A percentile compares a stretch with the other conserved stretches of the same genome.
phyloP scores from a whole-genome alignment of 2,888 invertebrate genomes.

The Caenorhabditis sp. region DNA sequence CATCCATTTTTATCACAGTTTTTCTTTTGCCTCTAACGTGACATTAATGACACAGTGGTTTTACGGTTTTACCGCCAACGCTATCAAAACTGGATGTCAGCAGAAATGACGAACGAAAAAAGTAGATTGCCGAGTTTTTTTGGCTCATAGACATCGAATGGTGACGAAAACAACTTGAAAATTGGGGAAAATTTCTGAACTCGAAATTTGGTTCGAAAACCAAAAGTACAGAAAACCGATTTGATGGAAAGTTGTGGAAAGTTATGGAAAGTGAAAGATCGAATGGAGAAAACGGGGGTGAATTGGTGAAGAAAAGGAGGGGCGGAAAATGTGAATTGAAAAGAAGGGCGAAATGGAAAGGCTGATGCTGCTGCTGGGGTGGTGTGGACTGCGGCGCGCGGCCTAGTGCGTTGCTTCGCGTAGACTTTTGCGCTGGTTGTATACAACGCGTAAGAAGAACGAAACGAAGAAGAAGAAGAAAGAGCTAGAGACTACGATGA shows the following conservation, averaged over 20 bases:
- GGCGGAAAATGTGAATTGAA: slow-evolving; percentile 13
- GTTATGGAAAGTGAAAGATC: not conserved
- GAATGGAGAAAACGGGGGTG: slow-evolving; percentile 19
- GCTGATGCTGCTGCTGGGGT: slow-evolving; percentile 20
- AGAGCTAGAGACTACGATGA: slow-evolving; percentile 12
- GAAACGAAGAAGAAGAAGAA: slow-evolving; percentile 22
- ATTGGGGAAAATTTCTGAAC: too few relatives aligned
- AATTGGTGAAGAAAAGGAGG: slow-evolving; percentile 3
- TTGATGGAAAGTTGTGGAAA: slow-evolving; percentile 58
- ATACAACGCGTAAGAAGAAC: slow-evolving; percentile 37
- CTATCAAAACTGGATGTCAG: too few relatives aligned
- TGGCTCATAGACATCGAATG: too few relatives aligned
- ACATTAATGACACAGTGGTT: too few relatives aligned
- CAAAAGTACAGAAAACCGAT: slow-evolving; percentile 65
- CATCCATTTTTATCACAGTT: too few relatives aligned
- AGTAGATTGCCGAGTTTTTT: not conserved
- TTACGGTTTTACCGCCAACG: too few relatives aligned
- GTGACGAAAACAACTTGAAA: too few relatives aligned
- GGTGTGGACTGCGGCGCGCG: slow-evolving; percentile 33
- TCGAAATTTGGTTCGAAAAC: not conserved
- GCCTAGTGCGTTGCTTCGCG: slow-evolving; percentile 43
- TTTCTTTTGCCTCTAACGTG: too few relatives aligned
- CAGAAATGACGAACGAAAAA: too few relatives aligned
- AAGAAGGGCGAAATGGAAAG: slow-evolving; percentile 41
- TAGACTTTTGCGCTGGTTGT: slow-evolving; percentile 43